These are phyloP conservation scores for Cetonia aurata DNA, from an alignment of 2,888 invertebrate genomes.

Conservation along the genomic window DNA sequence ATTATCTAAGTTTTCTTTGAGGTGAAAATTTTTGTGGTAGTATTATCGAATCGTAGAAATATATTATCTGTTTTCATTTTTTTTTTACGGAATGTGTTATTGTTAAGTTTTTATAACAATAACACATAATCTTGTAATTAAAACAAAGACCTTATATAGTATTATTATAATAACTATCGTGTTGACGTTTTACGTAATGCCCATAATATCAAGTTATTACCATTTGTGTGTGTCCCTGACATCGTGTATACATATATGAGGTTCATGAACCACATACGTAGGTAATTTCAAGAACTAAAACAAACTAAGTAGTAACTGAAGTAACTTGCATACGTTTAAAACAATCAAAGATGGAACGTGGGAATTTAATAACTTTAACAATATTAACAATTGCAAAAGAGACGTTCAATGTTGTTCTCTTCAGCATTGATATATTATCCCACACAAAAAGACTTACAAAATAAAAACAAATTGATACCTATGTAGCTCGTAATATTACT, in stretches of 20 bases:
- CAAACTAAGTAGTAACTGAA: not conserved
- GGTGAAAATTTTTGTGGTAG: not conserved
- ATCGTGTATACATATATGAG: not conserved
- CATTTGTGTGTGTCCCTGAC: constrained; percentile 4
- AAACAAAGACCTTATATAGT: no score
- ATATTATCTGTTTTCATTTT: not conserved
- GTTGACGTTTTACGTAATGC: not conserved
- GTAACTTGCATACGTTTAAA: constrained; percentile 2
- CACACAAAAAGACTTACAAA: not conserved
- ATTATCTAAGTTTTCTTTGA: no score
- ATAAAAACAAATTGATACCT: not conserved
- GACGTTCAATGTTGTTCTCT: constrained; percentile 1
- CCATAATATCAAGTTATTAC: not conserved
- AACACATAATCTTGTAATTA: no score
- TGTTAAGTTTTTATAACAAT: no score
- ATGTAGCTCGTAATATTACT: constrained; percentile 11
- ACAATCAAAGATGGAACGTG: constrained; percentile 21
- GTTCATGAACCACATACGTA: not conserved
- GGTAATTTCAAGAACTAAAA: constrained; percentile 7
- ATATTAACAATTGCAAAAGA: constrained; percentile 6
- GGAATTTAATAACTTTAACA: constrained; percentile 17
- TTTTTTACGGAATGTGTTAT: no score
- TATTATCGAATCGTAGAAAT: constrained; percentile 1
- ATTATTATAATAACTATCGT: not conserved
- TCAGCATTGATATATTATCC: not conserved